Conservation (phyloP, 2,113 vertebrate genomes). For the Machaerirhynchus nigripectus region DNA sequence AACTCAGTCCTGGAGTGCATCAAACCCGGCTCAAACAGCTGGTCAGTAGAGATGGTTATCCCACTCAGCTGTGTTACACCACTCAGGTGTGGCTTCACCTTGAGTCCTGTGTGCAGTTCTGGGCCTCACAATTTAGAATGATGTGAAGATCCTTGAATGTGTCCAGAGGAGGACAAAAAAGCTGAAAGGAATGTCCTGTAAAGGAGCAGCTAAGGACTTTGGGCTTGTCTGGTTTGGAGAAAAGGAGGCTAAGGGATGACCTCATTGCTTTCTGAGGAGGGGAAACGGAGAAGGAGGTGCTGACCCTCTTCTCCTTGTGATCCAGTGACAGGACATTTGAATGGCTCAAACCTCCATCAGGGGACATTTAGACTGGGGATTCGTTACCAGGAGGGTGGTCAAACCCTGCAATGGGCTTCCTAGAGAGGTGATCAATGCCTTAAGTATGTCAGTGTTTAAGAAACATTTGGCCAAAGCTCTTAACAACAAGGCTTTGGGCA, state of each 20-base stretch:
- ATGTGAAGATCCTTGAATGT: not conserved
- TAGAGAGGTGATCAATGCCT: not conserved
- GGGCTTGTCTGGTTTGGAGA: not conserved
- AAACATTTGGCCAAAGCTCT: not conserved
- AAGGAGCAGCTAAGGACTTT: not conserved
- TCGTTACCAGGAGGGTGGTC: not conserved
- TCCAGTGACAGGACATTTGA: not conserved
- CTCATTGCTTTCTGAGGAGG: not conserved
- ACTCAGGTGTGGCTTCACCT: not conserved
- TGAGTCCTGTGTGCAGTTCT: not conserved
- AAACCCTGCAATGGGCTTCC: not conserved
- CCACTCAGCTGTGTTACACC: rapidly evolving
- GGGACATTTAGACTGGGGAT: not conserved
- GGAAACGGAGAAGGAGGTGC: not conserved
- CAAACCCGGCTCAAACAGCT: not conserved
- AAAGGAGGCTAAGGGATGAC: not conserved
- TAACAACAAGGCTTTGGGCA: not conserved
- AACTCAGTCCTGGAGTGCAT: not conserved
- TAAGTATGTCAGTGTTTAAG: not conserved
- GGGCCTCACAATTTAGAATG: not conserved
- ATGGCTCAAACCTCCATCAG: not conserved
- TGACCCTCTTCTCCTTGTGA: not conserved
- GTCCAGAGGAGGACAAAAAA: not conserved
- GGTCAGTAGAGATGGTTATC: not conserved
- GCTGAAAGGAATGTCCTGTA: not conserved